Conservation (phyloP, 2,797 vertebrate species). For the Arnoldichthys spilopterus region DNA sequence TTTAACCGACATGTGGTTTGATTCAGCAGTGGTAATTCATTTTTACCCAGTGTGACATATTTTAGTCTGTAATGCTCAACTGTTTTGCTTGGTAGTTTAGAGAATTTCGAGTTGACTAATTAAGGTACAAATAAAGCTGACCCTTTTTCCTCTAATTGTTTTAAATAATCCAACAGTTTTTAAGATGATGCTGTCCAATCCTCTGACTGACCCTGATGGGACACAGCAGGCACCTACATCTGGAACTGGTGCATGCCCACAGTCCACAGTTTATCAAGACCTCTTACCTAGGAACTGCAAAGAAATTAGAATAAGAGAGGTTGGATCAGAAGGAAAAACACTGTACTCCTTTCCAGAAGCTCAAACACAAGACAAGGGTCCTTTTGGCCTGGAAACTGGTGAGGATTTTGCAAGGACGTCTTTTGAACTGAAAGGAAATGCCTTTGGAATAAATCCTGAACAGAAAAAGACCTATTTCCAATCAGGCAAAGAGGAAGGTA, state of each 20-base stretch:
- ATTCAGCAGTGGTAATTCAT: not conserved
- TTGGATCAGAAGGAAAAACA: constrained; percentile 28
- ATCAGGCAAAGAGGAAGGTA: constrained; percentile 35
- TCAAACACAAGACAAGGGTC: constrained; percentile 12
- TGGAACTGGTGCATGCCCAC: constrained; percentile 37
- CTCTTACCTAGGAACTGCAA: constrained; percentile 36
- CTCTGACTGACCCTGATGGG: constrained; percentile 47
- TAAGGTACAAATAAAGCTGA: not conserved
- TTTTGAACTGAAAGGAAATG: constrained; percentile 24
- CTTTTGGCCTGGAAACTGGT: constrained; percentile 7
- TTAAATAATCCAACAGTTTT: constrained; percentile 1
- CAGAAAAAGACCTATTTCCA: not conserved
- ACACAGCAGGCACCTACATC: constrained; percentile 47
- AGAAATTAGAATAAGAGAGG: constrained; percentile 36
- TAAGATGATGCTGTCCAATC: constrained; percentile 64
- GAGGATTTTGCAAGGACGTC: not conserved
- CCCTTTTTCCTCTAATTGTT: not conserved
- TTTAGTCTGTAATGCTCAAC: not conserved
- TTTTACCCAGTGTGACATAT: too few relatives aligned
- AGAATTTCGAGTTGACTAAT: not conserved
- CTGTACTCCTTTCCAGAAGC: constrained; percentile 26
- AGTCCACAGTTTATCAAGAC: constrained; percentile 53
- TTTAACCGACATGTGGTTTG: not conserved
- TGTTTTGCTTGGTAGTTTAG: not conserved
- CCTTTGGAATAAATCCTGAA: not conserved